A percentile compares a stretch with the other conserved stretches of the same genome.
Conservation (phyloP, 2,888 invertebrate genomes). For the Crematogaster levior region DNA sequence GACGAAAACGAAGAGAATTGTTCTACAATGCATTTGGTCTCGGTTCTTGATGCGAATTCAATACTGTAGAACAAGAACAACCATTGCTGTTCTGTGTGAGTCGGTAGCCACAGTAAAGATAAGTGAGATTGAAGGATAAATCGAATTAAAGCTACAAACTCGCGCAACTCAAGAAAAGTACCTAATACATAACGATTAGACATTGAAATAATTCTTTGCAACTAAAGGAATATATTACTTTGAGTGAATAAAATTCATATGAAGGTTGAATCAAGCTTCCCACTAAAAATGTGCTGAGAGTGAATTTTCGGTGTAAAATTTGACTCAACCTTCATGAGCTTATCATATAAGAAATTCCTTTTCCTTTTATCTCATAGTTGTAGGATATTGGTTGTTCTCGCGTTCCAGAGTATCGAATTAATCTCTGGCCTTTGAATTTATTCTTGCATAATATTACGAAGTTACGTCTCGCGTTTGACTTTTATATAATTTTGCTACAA, state of each 20-base stretch:
- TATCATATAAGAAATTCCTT: constrained; percentile 23
- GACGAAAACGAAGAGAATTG: constrained; percentile 36
- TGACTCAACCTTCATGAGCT: constrained; percentile 2
- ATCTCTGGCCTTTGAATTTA: constrained; percentile 43
- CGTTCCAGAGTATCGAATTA: constrained; percentile 39
- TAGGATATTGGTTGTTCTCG: constrained; percentile 13
- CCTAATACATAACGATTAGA: constrained; percentile 3
- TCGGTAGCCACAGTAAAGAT: constrained; percentile 7
- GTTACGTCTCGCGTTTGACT: constrained; percentile 47
- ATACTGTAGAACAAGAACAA: constrained; percentile 15
- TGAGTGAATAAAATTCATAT: neutral
- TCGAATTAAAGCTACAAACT: constrained; percentile 26
- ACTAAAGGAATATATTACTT: neutral
- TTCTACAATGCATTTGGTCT: constrained; percentile 21
- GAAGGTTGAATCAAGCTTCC: neutral
- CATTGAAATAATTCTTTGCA: constrained; percentile 11
- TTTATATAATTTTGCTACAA: constrained; percentile 51
- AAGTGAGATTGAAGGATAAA: constrained; percentile 34
- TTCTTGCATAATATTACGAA: constrained; percentile 42
- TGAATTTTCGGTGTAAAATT: constrained; percentile 29
- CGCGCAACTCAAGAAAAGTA: neutral
- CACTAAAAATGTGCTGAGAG: constrained; percentile 11
- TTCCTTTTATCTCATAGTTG: neutral
- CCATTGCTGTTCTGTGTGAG: constrained; percentile 2
- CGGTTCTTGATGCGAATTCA: constrained; percentile 16